Percentiles rank a stretch among this genome's conserved stretches.
Conservation (phyloP, 2,113 vertebrate species). For the Phycodurus eques region DNA sequence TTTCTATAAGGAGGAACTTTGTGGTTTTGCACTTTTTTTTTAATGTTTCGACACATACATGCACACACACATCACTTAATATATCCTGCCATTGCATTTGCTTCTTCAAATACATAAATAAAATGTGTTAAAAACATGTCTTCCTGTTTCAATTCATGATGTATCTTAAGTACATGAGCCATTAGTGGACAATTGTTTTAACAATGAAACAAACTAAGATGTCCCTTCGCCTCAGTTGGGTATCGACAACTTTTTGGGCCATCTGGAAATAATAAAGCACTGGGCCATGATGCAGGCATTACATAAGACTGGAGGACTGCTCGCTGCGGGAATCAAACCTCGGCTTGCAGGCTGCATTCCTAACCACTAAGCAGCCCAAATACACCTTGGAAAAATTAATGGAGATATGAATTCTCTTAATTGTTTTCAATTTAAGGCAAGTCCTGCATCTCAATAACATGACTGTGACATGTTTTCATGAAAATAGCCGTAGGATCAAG, state of each 20-base stretch:
- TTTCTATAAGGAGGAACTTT: constrained; percentile 69
- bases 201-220: not conserved
- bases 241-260: constrained; percentile 23
- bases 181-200: not conserved
- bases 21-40: constrained; percentile 76
- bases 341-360: not conserved
- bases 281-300: constrained; percentile 14
- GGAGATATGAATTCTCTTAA: no score
- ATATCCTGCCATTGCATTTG: constrained; percentile 70
- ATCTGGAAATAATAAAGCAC: constrained; percentile 51
- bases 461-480: no score
- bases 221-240: not conserved
- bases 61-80: constrained; percentile 68
- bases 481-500: no score
- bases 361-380: no score
- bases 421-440: no score
- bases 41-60: constrained; percentile 62
- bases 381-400: no score
- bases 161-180: not conserved
- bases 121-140: constrained; percentile 56
- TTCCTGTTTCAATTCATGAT: constrained; percentile 1
- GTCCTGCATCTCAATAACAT: no score
- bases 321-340: not conserved
- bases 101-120: constrained; percentile 74
- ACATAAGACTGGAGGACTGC: not conserved